A percentile compares a stretch with the other conserved stretches of the same genome.
Evolutionary conservation across 2,888 invertebrate species (phyloP).

Genomic region (Stenoptilia bipunctidactyla): DNA sequence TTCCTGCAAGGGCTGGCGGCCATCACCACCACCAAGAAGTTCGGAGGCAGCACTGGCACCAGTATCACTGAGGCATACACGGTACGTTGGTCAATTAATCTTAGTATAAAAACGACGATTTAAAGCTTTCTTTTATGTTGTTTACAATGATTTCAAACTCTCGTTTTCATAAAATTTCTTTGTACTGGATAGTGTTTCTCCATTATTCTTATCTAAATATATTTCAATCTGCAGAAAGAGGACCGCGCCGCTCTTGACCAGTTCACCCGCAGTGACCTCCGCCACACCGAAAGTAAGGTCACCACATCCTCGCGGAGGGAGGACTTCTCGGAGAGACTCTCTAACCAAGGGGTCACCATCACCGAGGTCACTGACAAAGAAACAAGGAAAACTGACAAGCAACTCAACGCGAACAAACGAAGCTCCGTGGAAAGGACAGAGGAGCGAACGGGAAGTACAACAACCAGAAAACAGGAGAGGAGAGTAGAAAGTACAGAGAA

Average conservation of each 20-base stretch:
- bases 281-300: conserved; percentile 26
- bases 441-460: conserved; percentile 21
- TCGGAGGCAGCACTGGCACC: conserved; percentile 53
- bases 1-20: conserved; percentile 57
- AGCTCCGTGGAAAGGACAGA: conserved; percentile 14
- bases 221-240: conserved; percentile 44
- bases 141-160: too few relatives aligned
- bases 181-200: too few relatives aligned
- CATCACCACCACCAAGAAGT: conserved; percentile 58
- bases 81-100: conserved; percentile 25
- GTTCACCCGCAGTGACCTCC: conserved; percentile 49
- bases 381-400: not conserved
- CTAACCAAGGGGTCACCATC: conserved; percentile 10
- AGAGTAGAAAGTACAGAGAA: conserved; percentile 17
- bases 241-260: conserved; percentile 51
- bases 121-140: too few relatives aligned
- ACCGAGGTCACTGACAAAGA: conserved; percentile 13
- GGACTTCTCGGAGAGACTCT: conserved; percentile 10
- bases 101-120: too few relatives aligned
- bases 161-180: too few relatives aligned
- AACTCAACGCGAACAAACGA: not conserved
- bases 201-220: too few relatives aligned
- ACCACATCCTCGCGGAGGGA: conserved; percentile 15
- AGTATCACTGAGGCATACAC: conserved; percentile 41
- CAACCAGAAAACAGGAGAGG: conserved; percentile 25